These are phyloP conservation scores for Nanger granti DNA, from an alignment of 2,113 vertebrate species.

Conservation along the genomic window DNA sequence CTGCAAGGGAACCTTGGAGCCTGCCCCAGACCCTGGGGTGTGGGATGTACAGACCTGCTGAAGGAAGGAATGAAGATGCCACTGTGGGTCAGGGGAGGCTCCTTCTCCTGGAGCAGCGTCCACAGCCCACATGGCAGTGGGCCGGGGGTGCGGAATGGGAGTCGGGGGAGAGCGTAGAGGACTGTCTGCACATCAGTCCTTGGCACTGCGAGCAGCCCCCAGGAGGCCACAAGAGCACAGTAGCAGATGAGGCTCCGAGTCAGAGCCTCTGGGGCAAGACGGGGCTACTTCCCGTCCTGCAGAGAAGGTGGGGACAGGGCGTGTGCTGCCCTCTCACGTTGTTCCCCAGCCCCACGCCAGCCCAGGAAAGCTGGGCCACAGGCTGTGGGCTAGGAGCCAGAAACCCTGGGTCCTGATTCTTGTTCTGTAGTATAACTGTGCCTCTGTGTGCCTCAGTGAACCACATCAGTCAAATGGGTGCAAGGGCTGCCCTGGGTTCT, in stretches of 20 bases:
- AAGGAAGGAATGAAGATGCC: not conserved
- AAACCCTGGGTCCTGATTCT: not conserved
- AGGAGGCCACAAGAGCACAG: not conserved
- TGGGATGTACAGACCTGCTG: not conserved
- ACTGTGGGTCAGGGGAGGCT: not conserved
- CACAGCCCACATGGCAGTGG: accelerated
- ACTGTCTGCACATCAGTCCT: not conserved
- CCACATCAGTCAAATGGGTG: not conserved
- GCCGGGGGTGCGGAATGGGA: not conserved
- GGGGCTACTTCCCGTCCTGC: not conserved
- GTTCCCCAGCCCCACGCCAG: not conserved
- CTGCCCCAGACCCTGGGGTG: not conserved
- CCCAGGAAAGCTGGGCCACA: not conserved
- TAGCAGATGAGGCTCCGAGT: no score
- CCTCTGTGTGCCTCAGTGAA: not conserved
- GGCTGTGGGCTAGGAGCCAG: not conserved
- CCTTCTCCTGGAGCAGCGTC: not conserved
- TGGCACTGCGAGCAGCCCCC: not conserved
- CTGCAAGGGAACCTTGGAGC: not conserved
- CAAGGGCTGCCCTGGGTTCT: not conserved
- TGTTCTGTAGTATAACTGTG: not conserved
- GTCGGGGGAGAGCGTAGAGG: not conserved
- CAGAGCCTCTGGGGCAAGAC: not conserved
- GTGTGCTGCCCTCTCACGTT: not conserved
- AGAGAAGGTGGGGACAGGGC: not conserved